phyloP scores from a whole-genome alignment of 2,113 vertebrate species.

The Cercopithecus mona region DNA sequence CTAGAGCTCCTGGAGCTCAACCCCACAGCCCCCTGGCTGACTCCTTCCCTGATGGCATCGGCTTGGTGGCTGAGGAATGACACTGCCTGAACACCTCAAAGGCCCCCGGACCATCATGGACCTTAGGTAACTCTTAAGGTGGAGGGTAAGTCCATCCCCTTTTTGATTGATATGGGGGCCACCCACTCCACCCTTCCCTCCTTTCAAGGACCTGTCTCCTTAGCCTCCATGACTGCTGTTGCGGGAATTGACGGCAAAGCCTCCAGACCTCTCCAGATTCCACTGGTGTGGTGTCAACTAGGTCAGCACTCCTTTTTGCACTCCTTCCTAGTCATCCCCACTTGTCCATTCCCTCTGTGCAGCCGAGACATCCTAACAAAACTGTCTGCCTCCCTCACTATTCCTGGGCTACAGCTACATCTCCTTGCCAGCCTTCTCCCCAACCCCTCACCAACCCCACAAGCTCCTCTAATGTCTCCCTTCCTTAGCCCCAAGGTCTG shows the following conservation, averaged over 20 bases:
- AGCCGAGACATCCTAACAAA: neutral
- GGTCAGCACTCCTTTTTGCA: neutral
- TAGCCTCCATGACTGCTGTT: neutral
- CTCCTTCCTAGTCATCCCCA: neutral
- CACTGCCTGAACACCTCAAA: fast-evolving
- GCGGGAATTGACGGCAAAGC: neutral
- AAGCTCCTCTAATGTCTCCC: neutral
- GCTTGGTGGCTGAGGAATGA: neutral
- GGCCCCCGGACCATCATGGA: neutral
- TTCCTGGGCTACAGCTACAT: neutral
- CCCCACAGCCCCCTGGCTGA: neutral
- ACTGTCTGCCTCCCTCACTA: neutral
- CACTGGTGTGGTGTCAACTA: neutral
- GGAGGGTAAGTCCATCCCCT: neutral
- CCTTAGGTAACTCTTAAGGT: neutral
- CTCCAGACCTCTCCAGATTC: neutral
- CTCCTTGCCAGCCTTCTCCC: neutral
- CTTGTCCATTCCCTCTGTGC: neutral
- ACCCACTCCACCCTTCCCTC: neutral
- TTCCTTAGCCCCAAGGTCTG: neutral
- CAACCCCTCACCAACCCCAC: neutral
- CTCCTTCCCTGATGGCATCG: neutral
- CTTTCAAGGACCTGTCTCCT: neutral
- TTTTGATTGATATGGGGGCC: neutral
- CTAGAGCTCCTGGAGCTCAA: neutral